Percentiles rank a stretch among this genome's conserved stretches.
Conservation (phyloP, 2,113 vertebrate species). For the Danionella cerebrum region DNA sequence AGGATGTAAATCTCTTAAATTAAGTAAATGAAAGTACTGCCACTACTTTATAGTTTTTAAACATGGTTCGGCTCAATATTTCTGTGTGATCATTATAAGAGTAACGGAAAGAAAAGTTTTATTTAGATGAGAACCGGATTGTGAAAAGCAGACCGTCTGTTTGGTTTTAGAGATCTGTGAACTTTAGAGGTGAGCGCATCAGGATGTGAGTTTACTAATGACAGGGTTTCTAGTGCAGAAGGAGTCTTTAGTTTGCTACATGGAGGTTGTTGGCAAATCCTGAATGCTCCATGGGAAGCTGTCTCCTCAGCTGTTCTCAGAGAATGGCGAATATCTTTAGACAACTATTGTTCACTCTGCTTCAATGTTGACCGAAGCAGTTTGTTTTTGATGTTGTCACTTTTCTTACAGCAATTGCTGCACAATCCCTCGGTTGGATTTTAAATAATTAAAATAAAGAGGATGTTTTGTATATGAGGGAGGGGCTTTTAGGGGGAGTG, state of each 20-base stretch:
- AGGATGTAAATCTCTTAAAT: neutral
- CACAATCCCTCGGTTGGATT: too few species aligned
- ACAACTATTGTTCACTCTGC: neutral
- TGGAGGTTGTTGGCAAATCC: conserved; percentile 26
- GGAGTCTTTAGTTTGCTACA: neutral
- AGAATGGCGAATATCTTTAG: conserved; percentile 1
- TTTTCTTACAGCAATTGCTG: neutral
- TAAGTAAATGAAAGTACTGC: conserved; percentile 5
- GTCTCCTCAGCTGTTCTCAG: conserved; percentile 24
- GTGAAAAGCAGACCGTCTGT: neutral
- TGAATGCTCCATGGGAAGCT: conserved; percentile 29
- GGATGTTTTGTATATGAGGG: too few species aligned
- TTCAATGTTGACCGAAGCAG: neutral
- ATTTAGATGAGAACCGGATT: neutral
- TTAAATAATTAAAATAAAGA: too few species aligned
- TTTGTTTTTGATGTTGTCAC: neutral
- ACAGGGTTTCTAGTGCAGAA: conserved; percentile 42
- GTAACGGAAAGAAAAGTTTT: too few species aligned
- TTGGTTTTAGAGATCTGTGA: neutral
- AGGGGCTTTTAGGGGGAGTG: too few species aligned
- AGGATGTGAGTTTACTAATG: conserved; percentile 43
- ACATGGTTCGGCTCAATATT: neutral
- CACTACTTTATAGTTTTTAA: neutral
- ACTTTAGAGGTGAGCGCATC: neutral
- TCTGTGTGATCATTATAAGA: conserved; percentile 5